Percentiles rank a stretch among this genome's conserved stretches.
These are phyloP conservation scores for Thysanoteuthis rhombus DNA, from an alignment of 2,888 invertebrate genomes.

Conservation along the genomic window DNA sequence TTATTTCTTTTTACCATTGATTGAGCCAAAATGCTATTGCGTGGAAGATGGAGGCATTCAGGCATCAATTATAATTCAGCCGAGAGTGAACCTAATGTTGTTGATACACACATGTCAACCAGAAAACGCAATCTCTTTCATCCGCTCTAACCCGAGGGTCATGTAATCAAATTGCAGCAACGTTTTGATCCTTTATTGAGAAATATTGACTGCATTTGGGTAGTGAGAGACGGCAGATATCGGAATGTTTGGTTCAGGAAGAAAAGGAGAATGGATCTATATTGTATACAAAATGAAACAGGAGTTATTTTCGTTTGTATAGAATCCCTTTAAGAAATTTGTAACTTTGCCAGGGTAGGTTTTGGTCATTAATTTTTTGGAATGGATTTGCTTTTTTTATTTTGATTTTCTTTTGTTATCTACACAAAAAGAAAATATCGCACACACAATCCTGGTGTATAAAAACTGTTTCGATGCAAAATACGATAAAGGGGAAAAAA, in stretches of 20 bases:
- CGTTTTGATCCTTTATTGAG: neutral
- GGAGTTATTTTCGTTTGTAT: neutral
- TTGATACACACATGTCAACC: neutral
- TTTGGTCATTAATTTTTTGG: neutral
- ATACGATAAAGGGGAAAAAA: neutral
- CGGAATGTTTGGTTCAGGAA: neutral
- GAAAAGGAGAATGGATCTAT: neutral
- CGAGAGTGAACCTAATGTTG: neutral
- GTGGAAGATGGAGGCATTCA: neutral
- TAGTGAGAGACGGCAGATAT: neutral
- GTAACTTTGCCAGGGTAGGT: neutral
- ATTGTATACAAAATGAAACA: neutral
- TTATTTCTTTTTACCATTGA: neutral
- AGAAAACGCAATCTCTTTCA: neutral
- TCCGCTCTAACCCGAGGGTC: neutral
- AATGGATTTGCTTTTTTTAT: too few species aligned
- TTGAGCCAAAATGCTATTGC: too few species aligned
- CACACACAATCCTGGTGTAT: neutral
- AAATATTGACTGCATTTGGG: neutral
- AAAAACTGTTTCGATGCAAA: neutral
- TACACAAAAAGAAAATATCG: neutral
- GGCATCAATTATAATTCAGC: neutral
- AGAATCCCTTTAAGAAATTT: slow-evolving; percentile 12
- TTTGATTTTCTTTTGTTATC: neutral
- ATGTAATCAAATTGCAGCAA: neutral